Conservation (phyloP, 2,888 invertebrate genomes). For the Pandemis heparana region DNA sequence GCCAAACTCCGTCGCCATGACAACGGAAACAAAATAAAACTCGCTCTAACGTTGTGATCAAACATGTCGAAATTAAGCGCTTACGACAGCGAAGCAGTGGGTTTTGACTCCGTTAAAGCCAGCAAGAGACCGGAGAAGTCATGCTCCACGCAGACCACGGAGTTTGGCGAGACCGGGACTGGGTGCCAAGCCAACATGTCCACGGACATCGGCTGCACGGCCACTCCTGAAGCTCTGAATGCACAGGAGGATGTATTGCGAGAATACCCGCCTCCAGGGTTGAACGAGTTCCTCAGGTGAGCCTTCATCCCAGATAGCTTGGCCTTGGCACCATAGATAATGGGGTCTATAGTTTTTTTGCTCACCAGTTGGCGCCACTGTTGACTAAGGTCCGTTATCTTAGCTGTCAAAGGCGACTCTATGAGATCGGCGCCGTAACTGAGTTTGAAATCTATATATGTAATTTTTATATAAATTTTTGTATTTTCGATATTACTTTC, state of each 20-base stretch:
- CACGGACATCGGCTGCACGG: slow-evolving; percentile 60
- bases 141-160: slow-evolving; percentile 67
- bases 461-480: too few relatives aligned
- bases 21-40: slow-evolving; percentile 23
- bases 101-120: slow-evolving; percentile 66
- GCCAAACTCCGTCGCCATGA: slow-evolving; percentile 12
- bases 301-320: too few relatives aligned
- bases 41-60: too few relatives aligned
- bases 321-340: too few relatives aligned
- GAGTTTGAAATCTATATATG: too few relatives aligned
- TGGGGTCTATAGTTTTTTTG: too few relatives aligned
- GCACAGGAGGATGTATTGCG: slow-evolving; percentile 56
- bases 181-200: slow-evolving; percentile 63
- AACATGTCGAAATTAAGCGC: slow-evolving; percentile 74
- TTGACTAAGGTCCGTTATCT: too few relatives aligned
- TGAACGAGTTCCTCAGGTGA: slow-evolving; percentile 67
- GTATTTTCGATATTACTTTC: too few relatives aligned
- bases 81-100: slow-evolving; percentile 72
- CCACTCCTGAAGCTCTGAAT: slow-evolving; percentile 61
- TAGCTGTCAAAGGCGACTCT: too few relatives aligned
- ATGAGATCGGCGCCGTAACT: too few relatives aligned
- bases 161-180: slow-evolving; percentile 58
- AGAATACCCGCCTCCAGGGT: slow-evolving; percentile 67
- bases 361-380: too few relatives aligned
- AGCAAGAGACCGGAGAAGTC: slow-evolving; percentile 53